Conservation (phyloP, 1,140 invertebrate species). For the Pseudomyrmex pallidus region DNA sequence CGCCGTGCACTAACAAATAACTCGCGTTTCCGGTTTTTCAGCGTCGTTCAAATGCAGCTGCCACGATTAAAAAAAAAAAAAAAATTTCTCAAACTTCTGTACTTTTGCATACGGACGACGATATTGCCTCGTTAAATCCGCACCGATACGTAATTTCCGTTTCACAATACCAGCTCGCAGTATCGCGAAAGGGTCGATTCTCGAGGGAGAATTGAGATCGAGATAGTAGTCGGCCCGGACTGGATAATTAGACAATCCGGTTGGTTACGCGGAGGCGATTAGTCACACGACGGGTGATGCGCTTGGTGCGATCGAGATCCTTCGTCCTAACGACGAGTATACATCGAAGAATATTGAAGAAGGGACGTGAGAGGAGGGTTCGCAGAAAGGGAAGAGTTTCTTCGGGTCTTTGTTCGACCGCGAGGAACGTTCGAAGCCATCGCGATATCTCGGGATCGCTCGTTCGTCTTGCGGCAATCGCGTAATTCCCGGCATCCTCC, state of each 20-base stretch:
- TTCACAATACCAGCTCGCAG: background rate
- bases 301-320: slow-evolving; percentile 59
- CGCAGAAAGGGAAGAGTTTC: slow-evolving; percentile 42
- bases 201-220: slow-evolving; percentile 66
- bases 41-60: background rate
- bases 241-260: slow-evolving; percentile 81
- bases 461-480: slow-evolving; percentile 64
- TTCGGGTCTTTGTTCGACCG: slow-evolving; percentile 2
- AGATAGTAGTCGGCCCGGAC: slow-evolving; percentile 67
- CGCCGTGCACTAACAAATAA: background rate
- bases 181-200: slow-evolving; percentile 25
- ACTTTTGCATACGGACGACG: background rate
- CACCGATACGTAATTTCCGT: slow-evolving; percentile 11
- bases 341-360: slow-evolving; percentile 2
- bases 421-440: slow-evolving; percentile 69
- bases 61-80: background rate
- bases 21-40: slow-evolving; percentile 6
- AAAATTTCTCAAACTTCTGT: too few relatives aligned
- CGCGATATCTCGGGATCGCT: slow-evolving; percentile 73
- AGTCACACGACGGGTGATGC: slow-evolving; percentile 78
- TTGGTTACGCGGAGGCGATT: slow-evolving; percentile 77
- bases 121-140: background rate
- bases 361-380: background rate
- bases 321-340: slow-evolving; percentile 60
- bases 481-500: slow-evolving; percentile 74